Evolutionary conservation across 64 coral and sea anemone species (phyloP).

Genomic region (Pocillopora verrucosa): DNA sequence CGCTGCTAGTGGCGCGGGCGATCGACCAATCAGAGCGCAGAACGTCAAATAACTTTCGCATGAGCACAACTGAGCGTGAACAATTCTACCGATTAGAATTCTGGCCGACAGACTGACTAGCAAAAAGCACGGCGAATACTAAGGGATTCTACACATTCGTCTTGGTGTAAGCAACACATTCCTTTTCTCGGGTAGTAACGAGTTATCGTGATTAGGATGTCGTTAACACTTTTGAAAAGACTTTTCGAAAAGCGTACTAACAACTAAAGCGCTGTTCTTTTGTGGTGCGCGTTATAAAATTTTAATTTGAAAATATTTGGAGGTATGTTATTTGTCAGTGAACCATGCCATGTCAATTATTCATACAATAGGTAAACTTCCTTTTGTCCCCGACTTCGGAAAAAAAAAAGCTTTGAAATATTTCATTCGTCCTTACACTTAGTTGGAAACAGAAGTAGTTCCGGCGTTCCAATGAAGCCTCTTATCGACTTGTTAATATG

Average conservation of each 20-base stretch:
- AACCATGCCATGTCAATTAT: slow-evolving; percentile 88
- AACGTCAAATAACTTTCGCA: slow-evolving; percentile 71
- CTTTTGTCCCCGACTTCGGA: slow-evolving; percentile 31
- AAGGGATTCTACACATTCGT: neutral
- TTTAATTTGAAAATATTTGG: slow-evolving; percentile 74
- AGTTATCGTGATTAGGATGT: neutral
- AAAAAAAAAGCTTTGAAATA: slow-evolving; percentile 21
- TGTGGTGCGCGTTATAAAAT: slow-evolving; percentile 34
- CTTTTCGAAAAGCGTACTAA: neutral
- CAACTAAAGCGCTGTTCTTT: slow-evolving; percentile 39
- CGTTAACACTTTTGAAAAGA: slow-evolving; percentile 20
- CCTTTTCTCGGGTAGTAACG: slow-evolving; percentile 4
- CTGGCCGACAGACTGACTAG: neutral
- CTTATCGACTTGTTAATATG: neutral
- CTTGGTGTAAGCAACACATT: neutral
- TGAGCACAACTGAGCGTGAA: slow-evolving; percentile 42
- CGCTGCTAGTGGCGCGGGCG: slow-evolving; percentile 70
- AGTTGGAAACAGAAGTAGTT: neutral
- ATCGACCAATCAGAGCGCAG: slow-evolving; percentile 63
- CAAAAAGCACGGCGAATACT: neutral
- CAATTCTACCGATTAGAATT: slow-evolving; percentile 51
- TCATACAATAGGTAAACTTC: slow-evolving; percentile 71
- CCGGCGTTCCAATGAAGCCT: neutral
- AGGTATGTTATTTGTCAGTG: slow-evolving; percentile 70
- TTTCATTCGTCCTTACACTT: slow-evolving; percentile 10